Percentiles rank a stretch among this genome's conserved stretches.
These are phyloP conservation scores for Calliphora vomitoria DNA, from an alignment of 2,888 invertebrate genomes.

Conservation along the genomic window DNA sequence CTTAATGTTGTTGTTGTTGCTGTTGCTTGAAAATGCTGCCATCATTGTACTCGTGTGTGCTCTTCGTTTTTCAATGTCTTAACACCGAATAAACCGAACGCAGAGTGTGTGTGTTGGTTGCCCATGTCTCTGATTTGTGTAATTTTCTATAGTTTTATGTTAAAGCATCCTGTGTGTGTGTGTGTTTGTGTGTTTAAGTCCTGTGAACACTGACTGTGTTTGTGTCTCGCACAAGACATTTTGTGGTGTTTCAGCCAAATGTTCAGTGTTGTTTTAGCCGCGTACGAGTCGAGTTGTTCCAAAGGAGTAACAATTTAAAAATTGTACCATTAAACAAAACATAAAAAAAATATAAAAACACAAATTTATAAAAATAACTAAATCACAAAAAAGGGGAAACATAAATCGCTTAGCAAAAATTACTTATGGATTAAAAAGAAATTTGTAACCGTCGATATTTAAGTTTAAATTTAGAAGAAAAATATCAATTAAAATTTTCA, in stretches of 20 bases:
- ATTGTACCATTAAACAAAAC: conserved; percentile 33
- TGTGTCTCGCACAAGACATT: conserved; percentile 51
- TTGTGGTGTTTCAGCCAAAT: conserved; percentile 53
- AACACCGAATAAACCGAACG: conserved; percentile 47
- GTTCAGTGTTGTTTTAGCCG: conserved; percentile 73
- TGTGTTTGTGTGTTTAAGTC: conserved; percentile 27
- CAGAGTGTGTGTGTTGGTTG: conserved; percentile 47
- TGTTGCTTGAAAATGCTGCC: conserved; percentile 29
- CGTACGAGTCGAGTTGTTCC: conserved; percentile 67
- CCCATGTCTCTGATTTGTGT: conserved; percentile 51
- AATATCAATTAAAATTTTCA: conserved; percentile 32
- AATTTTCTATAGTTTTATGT: conserved; percentile 10
- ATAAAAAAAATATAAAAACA: conserved; percentile 30
- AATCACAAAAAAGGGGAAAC: conserved; percentile 45
- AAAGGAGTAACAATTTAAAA: conserved; percentile 43
- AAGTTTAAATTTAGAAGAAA: not conserved
- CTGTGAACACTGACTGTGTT: conserved; percentile 36
- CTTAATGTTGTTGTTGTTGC: conserved; percentile 15
- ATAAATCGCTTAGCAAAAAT: conserved; percentile 55
- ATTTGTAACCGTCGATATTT: not conserved
- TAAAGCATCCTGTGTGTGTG: conserved; percentile 62
- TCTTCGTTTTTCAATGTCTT: conserved; percentile 71
- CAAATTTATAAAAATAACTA: conserved; percentile 11
- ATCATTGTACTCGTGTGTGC: conserved; percentile 62
- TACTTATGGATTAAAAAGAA: not conserved